Percentiles rank a stretch among this genome's conserved stretches.
Conservation (phyloP, 2,888 invertebrate species). For the Andrena haemorrhoa region DNA sequence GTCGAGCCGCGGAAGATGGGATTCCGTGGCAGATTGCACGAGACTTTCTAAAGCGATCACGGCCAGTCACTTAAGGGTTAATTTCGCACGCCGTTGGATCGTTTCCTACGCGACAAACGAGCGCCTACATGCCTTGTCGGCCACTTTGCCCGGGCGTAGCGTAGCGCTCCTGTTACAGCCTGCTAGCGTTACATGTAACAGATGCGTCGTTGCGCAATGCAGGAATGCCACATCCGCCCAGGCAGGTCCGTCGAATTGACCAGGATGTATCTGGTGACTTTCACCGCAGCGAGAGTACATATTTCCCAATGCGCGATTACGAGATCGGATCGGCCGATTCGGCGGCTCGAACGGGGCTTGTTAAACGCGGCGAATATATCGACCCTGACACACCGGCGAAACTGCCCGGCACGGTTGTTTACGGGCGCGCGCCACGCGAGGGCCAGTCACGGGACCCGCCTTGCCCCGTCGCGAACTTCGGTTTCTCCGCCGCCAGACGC, state of each 20-base stretch:
- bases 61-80: neutral
- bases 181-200: constrained; percentile 6
- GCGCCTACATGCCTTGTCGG: neutral
- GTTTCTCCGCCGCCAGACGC: constrained; percentile 28
- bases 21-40: too few species aligned
- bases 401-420: too few species aligned
- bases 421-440: too few species aligned
- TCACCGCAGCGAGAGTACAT: constrained; percentile 15
- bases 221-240: neutral
- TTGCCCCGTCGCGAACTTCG: neutral
- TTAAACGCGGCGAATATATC: neutral
- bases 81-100: neutral
- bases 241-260: neutral
- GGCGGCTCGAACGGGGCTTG: neutral
- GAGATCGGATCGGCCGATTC: neutral
- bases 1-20: too few species aligned
- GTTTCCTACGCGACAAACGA: neutral
- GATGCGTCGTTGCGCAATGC: constrained; percentile 20
- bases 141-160: too few species aligned
- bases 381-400: constrained; percentile 8
- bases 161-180: neutral
- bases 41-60: too few species aligned
- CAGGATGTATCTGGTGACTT: constrained; percentile 23
- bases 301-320: constrained; percentile 23
- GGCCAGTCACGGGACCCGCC: constrained; percentile 3